Base-by-base conservation (phyloP, 2,888 invertebrate genomes). In the Diaphora mendica region DNA sequence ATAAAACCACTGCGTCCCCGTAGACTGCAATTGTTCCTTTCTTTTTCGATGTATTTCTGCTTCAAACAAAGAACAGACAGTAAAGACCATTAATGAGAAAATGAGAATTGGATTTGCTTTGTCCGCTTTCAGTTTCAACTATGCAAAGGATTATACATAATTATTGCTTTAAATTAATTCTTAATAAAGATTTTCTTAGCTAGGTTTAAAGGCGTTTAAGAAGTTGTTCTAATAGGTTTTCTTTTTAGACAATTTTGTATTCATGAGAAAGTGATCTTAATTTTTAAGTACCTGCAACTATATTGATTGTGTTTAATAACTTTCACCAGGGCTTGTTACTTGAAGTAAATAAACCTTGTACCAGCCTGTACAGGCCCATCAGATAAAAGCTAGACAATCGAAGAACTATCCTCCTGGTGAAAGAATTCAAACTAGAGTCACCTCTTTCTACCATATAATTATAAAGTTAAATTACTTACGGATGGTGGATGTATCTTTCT, bases 81-180 rank as follows among this genome's bases (percentile, higher is more conserved):
- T 86, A 89, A 90, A 90, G 88, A 86, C 83, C 87, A 82, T 88
- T 92, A 93, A 92, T 91, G 91, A 91, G 92, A 92, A 92, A 93
- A 93, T 92, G 91, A 91, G 91, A 91, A 92, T 92, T 90, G 91
- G 87, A 90, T 92, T 92, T 91, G 88, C 92, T 91, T 92, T 93
- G 90, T 90, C 89, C 89, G 90, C 87, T 82, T 76, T 82, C 77
- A 83, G 82, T 82, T 79, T 81, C 79, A 85, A 88, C 89, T 89
- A 86, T 86, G 86, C 86, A 89, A 87, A 87, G 82, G 81, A 83
- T 59, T 80, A 69, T 67, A 51, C 65, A 77, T 75, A 73, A 85
- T 83, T 75, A 77, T 85, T 79, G 72, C 39, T 69, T 85, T 79
- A 77, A 85, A 82, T 85, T 85, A 77, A 73, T 76, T 72, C 11